Conservation (phyloP, 2,797 vertebrate genomes). For the Sebastes cheni region DNA sequence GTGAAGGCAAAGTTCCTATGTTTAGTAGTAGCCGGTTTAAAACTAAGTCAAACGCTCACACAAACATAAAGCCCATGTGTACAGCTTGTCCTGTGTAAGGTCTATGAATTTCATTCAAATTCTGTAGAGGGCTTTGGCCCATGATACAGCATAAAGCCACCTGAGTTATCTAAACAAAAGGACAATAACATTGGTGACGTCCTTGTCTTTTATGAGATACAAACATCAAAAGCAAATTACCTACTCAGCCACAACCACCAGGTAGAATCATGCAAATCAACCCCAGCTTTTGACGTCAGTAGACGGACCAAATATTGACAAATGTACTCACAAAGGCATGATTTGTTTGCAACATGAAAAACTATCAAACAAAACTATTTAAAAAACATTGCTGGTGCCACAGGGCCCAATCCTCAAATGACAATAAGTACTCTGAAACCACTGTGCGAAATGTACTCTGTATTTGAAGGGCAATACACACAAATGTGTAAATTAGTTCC, state of each 20-base stretch:
- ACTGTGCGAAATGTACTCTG: neutral
- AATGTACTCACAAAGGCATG: neutral
- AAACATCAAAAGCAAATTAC: conserved; percentile 28
- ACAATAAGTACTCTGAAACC: neutral
- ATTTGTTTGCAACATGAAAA: neutral
- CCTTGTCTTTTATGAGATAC: conserved; percentile 20
- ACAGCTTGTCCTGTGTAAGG: neutral
- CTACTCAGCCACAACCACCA: neutral
- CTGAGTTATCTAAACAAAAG: conserved; percentile 24
- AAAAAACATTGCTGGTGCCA: neutral
- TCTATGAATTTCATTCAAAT: neutral
- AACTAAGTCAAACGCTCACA: conserved; percentile 6
- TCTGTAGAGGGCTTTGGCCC: neutral
- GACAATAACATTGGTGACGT: conserved; percentile 24
- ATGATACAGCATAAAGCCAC: neutral
- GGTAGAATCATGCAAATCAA: conserved; percentile 25
- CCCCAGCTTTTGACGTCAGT: neutral
- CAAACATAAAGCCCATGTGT: neutral
- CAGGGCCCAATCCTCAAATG: neutral
- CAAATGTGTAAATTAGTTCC: neutral
- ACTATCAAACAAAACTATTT: neutral
- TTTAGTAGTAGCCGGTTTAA: neutral
- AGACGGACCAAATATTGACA: conserved; percentile 24
- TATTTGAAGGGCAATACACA: neutral
- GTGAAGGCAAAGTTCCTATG: neutral